Evolutionary conservation across 2,113 vertebrate genomes (phyloP).

Genomic region (Cheirogaleus medius): DNA sequence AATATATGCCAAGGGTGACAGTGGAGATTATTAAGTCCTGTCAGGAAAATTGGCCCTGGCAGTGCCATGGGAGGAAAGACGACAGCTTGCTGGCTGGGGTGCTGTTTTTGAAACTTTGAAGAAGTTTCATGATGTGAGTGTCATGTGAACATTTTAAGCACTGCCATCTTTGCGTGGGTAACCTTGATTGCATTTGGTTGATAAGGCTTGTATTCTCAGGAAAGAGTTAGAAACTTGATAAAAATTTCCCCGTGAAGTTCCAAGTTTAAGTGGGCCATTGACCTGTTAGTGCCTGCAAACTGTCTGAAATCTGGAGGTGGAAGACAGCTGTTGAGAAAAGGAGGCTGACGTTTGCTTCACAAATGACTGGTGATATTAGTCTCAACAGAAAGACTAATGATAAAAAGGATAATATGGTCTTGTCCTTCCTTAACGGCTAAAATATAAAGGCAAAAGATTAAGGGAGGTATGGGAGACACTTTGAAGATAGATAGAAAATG

Average conservation of each 20-base stretch:
- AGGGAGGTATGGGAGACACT: neutral
- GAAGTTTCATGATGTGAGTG: conserved; percentile 4
- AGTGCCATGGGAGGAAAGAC: neutral
- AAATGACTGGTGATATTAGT: neutral
- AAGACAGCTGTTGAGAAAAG: neutral
- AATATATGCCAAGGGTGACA: neutral
- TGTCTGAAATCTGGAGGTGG: neutral
- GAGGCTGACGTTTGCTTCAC: neutral
- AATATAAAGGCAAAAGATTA: neutral
- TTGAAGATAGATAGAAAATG: neutral
- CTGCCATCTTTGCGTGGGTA: neutral
- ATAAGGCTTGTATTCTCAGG: neutral
- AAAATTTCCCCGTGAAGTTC: conserved; percentile 11
- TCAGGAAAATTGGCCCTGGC: conserved; percentile 14
- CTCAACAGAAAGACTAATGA: neutral
- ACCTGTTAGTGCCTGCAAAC: neutral
- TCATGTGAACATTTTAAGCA: neutral
- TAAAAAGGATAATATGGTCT: neutral
- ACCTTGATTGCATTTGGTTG: neutral
- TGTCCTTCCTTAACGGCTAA: neutral
- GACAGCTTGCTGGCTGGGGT: neutral
- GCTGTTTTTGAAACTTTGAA: conserved; percentile 27
- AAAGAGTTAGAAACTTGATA: neutral
- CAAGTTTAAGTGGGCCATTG: neutral
- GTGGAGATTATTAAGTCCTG: neutral